Conservation (phyloP, 1,140 invertebrate genomes). For the Heliconius hewitsoni region DNA sequence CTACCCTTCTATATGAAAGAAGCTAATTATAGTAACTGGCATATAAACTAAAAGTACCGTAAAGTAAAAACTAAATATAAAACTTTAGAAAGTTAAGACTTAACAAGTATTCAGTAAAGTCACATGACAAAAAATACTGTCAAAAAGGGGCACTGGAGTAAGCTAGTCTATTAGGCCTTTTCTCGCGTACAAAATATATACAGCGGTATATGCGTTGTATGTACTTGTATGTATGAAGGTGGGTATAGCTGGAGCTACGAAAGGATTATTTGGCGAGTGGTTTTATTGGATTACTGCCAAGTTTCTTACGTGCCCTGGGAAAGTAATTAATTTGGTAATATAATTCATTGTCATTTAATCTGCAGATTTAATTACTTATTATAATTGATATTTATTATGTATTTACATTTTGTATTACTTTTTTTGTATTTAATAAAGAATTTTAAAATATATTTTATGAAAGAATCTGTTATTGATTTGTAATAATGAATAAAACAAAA, state of each 20-base stretch:
- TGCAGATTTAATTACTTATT: neutral
- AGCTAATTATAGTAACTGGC: too few relatives aligned
- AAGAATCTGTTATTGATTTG: too few relatives aligned
- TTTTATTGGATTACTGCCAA: constrained; percentile 40
- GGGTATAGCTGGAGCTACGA: constrained; percentile 4
- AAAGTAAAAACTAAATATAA: too few relatives aligned
- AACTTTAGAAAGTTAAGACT: too few relatives aligned
- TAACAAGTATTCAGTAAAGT: neutral
- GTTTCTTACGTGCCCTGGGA: constrained; percentile 23
- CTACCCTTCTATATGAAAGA: too few relatives aligned
- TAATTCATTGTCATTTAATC: constrained; percentile 12
- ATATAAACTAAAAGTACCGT: too few relatives aligned
- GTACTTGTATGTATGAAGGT: neutral
- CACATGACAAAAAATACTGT: neutral
- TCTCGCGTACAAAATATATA: neutral
- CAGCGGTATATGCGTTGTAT: neutral
- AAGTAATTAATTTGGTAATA: constrained; percentile 26
- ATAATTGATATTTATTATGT: neutral
- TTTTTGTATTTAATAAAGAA: neutral
- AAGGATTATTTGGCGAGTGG: constrained; percentile 38
- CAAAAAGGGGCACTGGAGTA: neutral
- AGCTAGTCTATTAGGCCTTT: neutral
- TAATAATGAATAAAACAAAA: neutral
- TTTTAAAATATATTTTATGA: too few relatives aligned
- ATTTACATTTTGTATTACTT: neutral